phyloP scores from a whole-genome alignment of 1,140 invertebrate species.

The Gyrodactylus salaris region DNA sequence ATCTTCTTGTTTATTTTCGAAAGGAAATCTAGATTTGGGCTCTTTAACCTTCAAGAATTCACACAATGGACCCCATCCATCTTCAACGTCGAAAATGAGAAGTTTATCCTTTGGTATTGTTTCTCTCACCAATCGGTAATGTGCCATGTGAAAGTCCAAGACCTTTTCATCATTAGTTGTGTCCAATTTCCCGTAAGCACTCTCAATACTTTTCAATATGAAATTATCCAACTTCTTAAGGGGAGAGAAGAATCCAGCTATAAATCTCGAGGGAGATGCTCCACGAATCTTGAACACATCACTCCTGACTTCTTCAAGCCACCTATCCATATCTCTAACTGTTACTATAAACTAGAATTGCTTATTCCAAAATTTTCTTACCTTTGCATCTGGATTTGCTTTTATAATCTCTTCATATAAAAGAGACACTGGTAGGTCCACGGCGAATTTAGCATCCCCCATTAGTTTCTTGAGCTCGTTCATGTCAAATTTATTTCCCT shows the following conservation, averaged over 20 bases:
- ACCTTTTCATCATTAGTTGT: background rate
- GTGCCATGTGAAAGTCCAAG: background rate
- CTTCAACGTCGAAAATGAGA: background rate
- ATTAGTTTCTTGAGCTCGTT: background rate
- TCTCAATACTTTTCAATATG: background rate
- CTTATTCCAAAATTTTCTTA: too few species aligned
- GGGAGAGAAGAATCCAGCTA: too few species aligned
- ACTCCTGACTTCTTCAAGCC: background rate
- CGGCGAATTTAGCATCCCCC: background rate
- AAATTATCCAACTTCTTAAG: background rate
- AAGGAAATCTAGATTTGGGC: background rate
- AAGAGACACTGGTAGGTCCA: background rate
- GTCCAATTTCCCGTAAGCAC: background rate
- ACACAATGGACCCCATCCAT: conserved; percentile 1
- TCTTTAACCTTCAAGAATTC: background rate
- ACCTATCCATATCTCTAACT: background rate
- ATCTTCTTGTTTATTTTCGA: background rate
- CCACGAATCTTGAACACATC: background rate
- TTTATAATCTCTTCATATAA: background rate
- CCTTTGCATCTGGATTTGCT: background rate
- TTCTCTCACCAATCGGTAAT: background rate
- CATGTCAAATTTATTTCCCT: background rate
- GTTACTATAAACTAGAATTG: too few species aligned
- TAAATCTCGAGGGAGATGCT: too few species aligned
- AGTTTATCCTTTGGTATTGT: conserved; percentile 1